Evolutionary conservation across 2,797 vertebrate genomes (phyloP), one percentile per base, ranked within the genome.

Genomic region (Triplophysa yarkandensis): DNA sequence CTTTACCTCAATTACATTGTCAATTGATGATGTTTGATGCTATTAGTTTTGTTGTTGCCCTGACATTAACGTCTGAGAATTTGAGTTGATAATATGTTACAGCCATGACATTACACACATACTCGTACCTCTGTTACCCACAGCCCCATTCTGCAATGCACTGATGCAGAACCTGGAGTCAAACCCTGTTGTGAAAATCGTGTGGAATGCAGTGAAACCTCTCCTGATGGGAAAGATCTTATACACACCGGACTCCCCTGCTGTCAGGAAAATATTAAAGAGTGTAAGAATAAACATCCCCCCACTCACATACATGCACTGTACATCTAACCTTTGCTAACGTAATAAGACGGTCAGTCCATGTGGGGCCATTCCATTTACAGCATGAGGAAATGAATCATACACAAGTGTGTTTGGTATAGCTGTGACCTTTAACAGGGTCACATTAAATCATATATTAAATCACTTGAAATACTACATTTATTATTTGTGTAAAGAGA

Each of bases 211-310:
- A 65, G 92, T 95, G 85, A 98, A 99, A 81, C 97, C 96, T 62
- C 88, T 99, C 86, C 88, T 99, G 88, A 97, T 98, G 96, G 97
- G 96, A 84, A 98, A 97, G 92, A 93, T 99, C 84, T 92, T 98
- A 64, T 98, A 93, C 84, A 88, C 94, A 80, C 97, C 97, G 0
- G 91, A 97, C 90, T 94, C 94, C 77, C 95, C 94, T 25, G 91
- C 94, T 60, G 89, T 92, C 57, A 89, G 71, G 80, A 88, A 92
- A 87, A 95, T 98, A 87, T 61, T 99, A 80, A 95, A 95, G 88
- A 95, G 94, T 23, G 97, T 98, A 94, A 96, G 95, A 71, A 55
- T 58, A 63, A 71, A 55, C 74, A 77, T 84, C 82, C 73, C 52
- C 25, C 65, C 27, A 48, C 19, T 66, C 7, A 8, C 16, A 60